Percentiles rank a stretch among this genome's conserved stretches.
Conservation (phyloP, 1,140 invertebrate genomes). For the Philaenus spumarius region DNA sequence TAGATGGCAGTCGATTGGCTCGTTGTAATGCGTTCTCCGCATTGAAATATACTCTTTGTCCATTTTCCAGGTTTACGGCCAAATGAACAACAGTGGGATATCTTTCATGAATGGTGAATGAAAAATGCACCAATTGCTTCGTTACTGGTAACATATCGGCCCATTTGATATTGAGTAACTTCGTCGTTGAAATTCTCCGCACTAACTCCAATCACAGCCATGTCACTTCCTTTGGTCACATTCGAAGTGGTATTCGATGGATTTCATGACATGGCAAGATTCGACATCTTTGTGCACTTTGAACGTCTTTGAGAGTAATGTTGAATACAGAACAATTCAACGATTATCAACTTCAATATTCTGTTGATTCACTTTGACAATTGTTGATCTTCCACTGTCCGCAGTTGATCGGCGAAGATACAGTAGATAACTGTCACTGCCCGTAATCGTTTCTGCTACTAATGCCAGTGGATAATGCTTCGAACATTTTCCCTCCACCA, state of each 20-base stretch:
- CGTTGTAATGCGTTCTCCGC: constrained; percentile 24
- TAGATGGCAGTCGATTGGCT: constrained; percentile 31
- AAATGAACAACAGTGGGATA: constrained; percentile 35
- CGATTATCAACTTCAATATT: constrained; percentile 14
- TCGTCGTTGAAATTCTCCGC: constrained; percentile 29
- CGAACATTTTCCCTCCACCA: constrained; percentile 39
- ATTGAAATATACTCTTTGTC: constrained; percentile 32
- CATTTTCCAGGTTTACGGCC: constrained; percentile 35
- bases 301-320: constrained; percentile 18
- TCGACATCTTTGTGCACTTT: constrained; percentile 17
- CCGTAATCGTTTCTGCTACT: constrained; percentile 28
- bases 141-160: constrained; percentile 39
- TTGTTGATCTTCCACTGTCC: constrained; percentile 8
- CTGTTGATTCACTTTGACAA: constrained; percentile 5
- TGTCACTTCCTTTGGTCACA: constrained; percentile 35
- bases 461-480: constrained; percentile 38
- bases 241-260: constrained; percentile 36
- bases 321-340: constrained; percentile 18
- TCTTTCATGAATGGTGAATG: constrained; percentile 34
- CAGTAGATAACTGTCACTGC: constrained; percentile 37
- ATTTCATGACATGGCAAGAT: background rate
- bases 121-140: constrained; percentile 41
- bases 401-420: constrained; percentile 30
- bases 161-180: constrained; percentile 36
- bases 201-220: constrained; percentile 28